Base-by-base conservation (phyloP, 37 sponge, comb jelly and placozoan species). In the Ephydatia muelleri region DNA sequence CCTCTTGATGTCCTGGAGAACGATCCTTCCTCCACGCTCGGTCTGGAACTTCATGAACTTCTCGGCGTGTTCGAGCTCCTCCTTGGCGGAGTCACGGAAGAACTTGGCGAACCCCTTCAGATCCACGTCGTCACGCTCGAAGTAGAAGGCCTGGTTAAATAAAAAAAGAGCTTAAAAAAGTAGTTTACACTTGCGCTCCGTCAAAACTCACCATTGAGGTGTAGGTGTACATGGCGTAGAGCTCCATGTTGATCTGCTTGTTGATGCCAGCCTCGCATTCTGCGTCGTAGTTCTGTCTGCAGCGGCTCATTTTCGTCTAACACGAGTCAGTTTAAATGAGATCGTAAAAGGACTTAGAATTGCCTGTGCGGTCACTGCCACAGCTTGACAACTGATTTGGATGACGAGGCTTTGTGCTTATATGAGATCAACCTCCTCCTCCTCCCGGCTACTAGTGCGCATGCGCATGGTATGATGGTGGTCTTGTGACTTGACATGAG, bases 201-300 rank as follows among this genome's bases (percentile, higher is more conserved):
- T 32, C 12, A 28, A 5, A 27, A 81, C 87, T 73, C 34, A 93
- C 96, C 96, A 95, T 93, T 0, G 96, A 90, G 11, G 88, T 86
- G 69, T 95, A 95, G 83, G 91, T 85, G 87, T 95, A 95, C 79
- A 90, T 80, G 71, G 96, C 93, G 73, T 93, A 85, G 73, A 95
- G 77, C 70, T 95, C 96, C 80, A 95, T 31, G 84, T 92, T 95
- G 80, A 95, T 95, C 74, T 95, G 96, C 68, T 90, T 84, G 91
- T 95, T 95, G 75, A 95, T 86, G n/a, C 83, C 91, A 31, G 69
- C 89, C 82, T 95, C 96, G 27, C 78, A 88, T 11, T 93, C 93
- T 2, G 36, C 83, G 71, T 80, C 67, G 87, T 88, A 95, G 87
- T 95, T 93, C 84, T 95, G 96, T 2, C 91, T 78, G n/a, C 82